Percentiles rank a stretch among this genome's conserved stretches.
Evolutionary conservation across 2,113 vertebrate species (phyloP).

Genomic region (Heterotilapia buettikoferi): DNA sequence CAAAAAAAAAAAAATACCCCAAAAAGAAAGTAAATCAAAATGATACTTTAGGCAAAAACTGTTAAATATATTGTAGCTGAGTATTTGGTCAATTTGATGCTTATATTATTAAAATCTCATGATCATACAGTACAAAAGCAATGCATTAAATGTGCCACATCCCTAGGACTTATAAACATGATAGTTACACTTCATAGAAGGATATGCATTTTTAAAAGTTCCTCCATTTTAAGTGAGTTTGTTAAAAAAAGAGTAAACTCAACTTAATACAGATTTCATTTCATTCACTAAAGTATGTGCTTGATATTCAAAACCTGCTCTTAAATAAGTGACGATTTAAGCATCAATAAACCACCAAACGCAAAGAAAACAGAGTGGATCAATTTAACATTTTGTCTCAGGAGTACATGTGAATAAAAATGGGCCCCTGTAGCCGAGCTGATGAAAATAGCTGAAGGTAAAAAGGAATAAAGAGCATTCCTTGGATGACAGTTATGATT

Average conservation of each 20-base stretch:
- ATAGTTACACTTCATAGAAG: not conserved
- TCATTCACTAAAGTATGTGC: not conserved
- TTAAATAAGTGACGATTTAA: not conserved
- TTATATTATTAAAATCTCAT: not conserved
- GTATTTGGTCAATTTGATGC: not conserved
- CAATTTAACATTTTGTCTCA: conserved; percentile 7
- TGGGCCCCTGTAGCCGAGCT: not conserved
- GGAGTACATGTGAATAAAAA: not conserved
- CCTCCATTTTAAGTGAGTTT: not conserved
- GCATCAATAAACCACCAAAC: conserved; percentile 6
- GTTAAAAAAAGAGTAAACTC: not conserved
- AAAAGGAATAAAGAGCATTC: conserved; percentile 39
- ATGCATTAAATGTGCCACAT: not conserved
- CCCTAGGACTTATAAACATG: not conserved
- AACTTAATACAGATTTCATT: not conserved
- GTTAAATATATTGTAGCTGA: not conserved
- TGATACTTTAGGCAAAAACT: not conserved
- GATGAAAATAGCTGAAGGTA: conserved; percentile 39
- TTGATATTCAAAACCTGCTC: not conserved
- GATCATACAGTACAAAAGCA: not conserved
- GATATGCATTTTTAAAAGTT: not conserved
- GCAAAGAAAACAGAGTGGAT: conserved; percentile 28
- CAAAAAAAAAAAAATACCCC: not conserved
- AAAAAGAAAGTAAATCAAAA: not conserved
- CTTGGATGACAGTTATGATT: conserved; percentile 57